Evolutionary conservation across 2,888 invertebrate genomes (phyloP), one percentile per base, ranked within the genome.

Genomic region (Pandemis cinnamomeana): DNA sequence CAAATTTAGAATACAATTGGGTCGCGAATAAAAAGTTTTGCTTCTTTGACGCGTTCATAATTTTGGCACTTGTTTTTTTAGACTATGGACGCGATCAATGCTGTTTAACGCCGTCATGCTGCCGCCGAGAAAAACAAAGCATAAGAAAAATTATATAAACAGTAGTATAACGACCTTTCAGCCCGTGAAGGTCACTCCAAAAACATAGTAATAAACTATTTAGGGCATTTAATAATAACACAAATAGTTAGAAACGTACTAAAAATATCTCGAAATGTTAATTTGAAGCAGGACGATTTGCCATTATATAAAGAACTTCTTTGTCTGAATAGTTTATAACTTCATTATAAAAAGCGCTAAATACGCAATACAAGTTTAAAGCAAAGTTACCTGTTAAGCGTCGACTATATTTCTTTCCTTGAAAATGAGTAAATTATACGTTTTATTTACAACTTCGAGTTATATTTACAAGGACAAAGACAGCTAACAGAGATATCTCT

Each of bases 81-180:
- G 41, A 48, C 46, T 20, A 55, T 41, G 63, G 75, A 77, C 74
- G 70, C 51, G 11, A 48, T 53, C 58, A 44, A 36, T 36, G 41
- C 60, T 41, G 42, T 60, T 5, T 66, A 48, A 41, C 44, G 79
- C 79, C 81, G 85, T 85, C 86, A 87, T 83, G 79, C 82, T 77
- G 70, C 76, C 66, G 71, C 70, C 75, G 78, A 81, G 79, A 75
- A 82, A 79, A 74, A 80, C 77, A 78, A 83, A 83, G 81, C 81
- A 81, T 79, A 76, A 77, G 71, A 62, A 78, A 84, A 88, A 89
- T 90, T 89, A 91, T 88, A 87, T 89, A 90, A 89, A 92, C 88
- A 87, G 78, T 79, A 87, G 78, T 79, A 80, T 80, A 83, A 80
- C 90, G 92, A 93, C 92, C 92, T 93, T 93, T 84, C 86, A 81